Evolutionary conservation across 2,797 vertebrate species (phyloP).

Genomic region (Pygocentrus nattereri): DNA sequence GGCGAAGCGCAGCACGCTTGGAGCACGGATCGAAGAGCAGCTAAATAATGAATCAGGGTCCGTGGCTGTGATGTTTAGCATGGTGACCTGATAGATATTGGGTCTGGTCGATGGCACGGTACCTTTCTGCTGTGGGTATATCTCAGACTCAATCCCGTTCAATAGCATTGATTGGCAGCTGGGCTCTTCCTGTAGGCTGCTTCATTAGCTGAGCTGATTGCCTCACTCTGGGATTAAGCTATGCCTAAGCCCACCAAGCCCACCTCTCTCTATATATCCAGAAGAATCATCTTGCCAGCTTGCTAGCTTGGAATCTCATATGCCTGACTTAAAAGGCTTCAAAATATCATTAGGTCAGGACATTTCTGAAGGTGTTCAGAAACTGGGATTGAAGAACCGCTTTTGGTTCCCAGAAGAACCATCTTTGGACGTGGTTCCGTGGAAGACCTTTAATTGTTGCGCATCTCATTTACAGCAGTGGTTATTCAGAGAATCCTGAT

Average conservation of each 20-base stretch:
- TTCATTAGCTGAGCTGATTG: conserved; percentile 51
- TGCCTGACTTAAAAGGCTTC: not conserved
- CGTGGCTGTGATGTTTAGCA: conserved; percentile 40
- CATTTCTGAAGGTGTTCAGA: too few species aligned
- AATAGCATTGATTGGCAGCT: conserved; percentile 27
- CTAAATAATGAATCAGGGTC: conserved; percentile 49
- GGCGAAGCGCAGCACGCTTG: not conserved
- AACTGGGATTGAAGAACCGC: too few species aligned
- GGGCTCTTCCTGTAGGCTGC: conserved; percentile 1
- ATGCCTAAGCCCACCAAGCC: not conserved
- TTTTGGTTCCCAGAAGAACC: too few species aligned
- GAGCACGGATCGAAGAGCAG: conserved; percentile 30
- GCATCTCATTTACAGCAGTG: too few species aligned
- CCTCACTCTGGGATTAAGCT: conserved; percentile 12
- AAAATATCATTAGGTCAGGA: not conserved
- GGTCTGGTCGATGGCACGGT: conserved; percentile 24
- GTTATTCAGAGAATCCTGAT: too few species aligned
- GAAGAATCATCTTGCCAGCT: not conserved
- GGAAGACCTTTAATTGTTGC: too few species aligned
- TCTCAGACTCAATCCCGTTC: conserved; percentile 36
- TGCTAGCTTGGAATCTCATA: not conserved
- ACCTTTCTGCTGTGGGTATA: conserved; percentile 37
- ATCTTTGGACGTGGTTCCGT: too few species aligned
- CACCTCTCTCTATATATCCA: not conserved
- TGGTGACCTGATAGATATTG: conserved; percentile 40